These are phyloP conservation scores for Mus spicilegus DNA, from an alignment of 2,113 vertebrate species.

Conservation along the genomic window DNA sequence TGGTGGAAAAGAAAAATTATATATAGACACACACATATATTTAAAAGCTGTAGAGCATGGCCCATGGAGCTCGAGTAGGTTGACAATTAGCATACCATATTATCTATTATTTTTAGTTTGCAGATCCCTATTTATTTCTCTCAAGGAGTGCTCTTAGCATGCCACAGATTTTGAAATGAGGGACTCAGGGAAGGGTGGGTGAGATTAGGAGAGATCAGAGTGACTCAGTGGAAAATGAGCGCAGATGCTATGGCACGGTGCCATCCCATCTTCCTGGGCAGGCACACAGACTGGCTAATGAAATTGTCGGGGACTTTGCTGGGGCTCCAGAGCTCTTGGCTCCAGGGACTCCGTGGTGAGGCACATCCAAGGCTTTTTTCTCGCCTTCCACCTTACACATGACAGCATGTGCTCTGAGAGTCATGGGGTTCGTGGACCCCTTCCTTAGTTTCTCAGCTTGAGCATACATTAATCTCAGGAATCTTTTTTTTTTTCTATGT, in stretches of 20 bases:
- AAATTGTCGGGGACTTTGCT: neutral
- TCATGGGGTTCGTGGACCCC: neutral
- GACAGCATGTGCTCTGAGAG: neutral
- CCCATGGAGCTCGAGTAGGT: constrained; percentile 55
- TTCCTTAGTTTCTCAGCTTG: neutral
- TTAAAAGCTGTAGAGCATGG: constrained; percentile 54
- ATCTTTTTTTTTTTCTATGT: neutral
- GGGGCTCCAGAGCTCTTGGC: neutral
- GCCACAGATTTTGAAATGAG: constrained; percentile 61
- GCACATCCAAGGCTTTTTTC: neutral
- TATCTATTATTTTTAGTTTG: constrained; percentile 80
- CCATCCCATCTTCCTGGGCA: constrained; percentile 11
- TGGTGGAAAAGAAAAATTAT: constrained; percentile 47
- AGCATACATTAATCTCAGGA: neutral
- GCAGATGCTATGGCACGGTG: constrained; percentile 71
- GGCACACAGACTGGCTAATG: neutral
- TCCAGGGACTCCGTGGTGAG: neutral
- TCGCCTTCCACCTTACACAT: neutral
- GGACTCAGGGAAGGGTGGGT: constrained; percentile 62
- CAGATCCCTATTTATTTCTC: constrained; percentile 75
- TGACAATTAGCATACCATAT: constrained; percentile 74
- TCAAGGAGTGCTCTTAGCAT: constrained; percentile 43
- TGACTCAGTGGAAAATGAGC: constrained; percentile 78
- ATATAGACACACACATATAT: constrained; percentile 38
- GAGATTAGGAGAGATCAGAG: constrained; percentile 56